A percentile compares a stretch with the other conserved stretches of the same genome.
Evolutionary conservation across 1,140 invertebrate genomes (phyloP).

Genomic region (Papilio glaucus): DNA sequence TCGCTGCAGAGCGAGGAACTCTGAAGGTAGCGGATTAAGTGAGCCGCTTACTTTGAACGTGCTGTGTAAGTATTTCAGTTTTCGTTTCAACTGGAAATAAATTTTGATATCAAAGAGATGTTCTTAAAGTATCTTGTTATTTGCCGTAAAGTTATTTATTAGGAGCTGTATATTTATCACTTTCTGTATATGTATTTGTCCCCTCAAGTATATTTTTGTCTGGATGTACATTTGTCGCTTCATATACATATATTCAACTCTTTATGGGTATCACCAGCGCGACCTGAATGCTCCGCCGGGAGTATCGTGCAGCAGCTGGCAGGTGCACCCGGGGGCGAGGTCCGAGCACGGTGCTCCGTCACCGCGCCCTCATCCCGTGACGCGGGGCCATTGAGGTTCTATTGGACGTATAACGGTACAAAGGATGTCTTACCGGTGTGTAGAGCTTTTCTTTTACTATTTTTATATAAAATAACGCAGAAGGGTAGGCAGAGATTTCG

Average conservation of each 20-base stretch:
- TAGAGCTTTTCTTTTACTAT: constrained; percentile 28
- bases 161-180: not conserved
- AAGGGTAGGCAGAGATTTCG: not conserved
- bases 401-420: constrained; percentile 92
- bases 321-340: constrained; percentile 82
- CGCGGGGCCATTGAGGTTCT: constrained; percentile 88
- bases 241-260: not conserved
- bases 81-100: constrained; percentile 10
- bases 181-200: too few species aligned
- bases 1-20: constrained; percentile 85
- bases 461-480: too few species aligned
- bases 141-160: too few species aligned
- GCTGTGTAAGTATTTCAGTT: constrained; percentile 85
- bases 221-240: too few species aligned
- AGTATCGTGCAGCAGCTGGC: constrained; percentile 73
- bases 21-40: constrained; percentile 87
- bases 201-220: too few species aligned
- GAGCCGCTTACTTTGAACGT: constrained; percentile 85
- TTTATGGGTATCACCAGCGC: constrained; percentile 49
- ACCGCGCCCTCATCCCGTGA: constrained; percentile 88
- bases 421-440: constrained; percentile 87
- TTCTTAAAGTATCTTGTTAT: not conserved
- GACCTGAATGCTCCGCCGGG: constrained; percentile 74
- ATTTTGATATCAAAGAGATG: constrained; percentile 16
- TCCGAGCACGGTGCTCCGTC: constrained; percentile 89